phyloP scores from a whole-genome alignment of 2,113 vertebrate species.

The Bos taurus region ARS-UCD2.0 NC_037328.1:147479001-147479500 shows the following conservation, averaged over 20 bases:
- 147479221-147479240: background rate
- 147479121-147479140: background rate
- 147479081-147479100: background rate
- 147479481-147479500: background rate
- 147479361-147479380: background rate
- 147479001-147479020: background rate
- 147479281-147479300: background rate
- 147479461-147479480: background rate
- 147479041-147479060: background rate
- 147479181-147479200: background rate
- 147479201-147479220: background rate
- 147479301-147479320: background rate
- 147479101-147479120: background rate
- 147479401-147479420: background rate
- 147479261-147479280: background rate
- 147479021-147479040: too few relatives aligned
- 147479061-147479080: background rate
- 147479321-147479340: background rate
- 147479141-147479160: background rate
- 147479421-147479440: background rate
- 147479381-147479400: background rate
- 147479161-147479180: background rate
- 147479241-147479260: background rate
- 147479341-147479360: background rate
- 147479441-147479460: background rate